phyloP scores from a whole-genome alignment of 2,113 vertebrate species.

The Carettochelys insculpta region DNA sequence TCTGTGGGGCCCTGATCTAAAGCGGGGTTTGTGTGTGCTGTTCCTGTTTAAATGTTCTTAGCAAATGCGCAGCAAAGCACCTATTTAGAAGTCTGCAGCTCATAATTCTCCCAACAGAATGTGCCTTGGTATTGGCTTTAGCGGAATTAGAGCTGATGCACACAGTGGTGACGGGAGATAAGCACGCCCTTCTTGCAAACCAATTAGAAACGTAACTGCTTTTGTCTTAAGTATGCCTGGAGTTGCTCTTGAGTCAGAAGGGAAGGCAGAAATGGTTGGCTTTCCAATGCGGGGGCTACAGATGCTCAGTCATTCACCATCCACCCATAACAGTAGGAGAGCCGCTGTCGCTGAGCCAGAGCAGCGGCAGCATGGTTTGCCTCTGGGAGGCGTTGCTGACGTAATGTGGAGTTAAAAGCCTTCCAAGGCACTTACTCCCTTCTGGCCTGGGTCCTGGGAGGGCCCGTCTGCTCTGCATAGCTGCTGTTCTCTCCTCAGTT shows the following conservation, averaged over 20 bases:
- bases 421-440: fast-evolving
- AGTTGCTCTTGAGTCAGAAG: background rate
- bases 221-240: conserved; percentile 5
- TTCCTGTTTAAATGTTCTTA: background rate
- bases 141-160: conserved; percentile 11
- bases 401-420: fast-evolving
- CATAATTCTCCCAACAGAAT: background rate
- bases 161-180: background rate
- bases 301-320: background rate
- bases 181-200: background rate
- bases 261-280: background rate
- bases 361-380: fast-evolving
- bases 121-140: background rate
- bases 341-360: fast-evolving
- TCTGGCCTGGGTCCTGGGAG: background rate
- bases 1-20: background rate
- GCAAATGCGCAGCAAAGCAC: background rate
- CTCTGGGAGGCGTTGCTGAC: background rate
- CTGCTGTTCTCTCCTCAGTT: background rate
- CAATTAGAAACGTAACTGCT: background rate
- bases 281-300: conserved; percentile 1
- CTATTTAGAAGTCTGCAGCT: background rate
- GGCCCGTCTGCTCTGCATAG: background rate
- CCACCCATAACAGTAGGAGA: background rate
- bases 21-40: conserved; percentile 32